A percentile compares a stretch with the other conserved stretches of the same genome.
phyloP scores from a whole-genome alignment of 2,797 vertebrate species.

The Pteropus rufus region DNA sequence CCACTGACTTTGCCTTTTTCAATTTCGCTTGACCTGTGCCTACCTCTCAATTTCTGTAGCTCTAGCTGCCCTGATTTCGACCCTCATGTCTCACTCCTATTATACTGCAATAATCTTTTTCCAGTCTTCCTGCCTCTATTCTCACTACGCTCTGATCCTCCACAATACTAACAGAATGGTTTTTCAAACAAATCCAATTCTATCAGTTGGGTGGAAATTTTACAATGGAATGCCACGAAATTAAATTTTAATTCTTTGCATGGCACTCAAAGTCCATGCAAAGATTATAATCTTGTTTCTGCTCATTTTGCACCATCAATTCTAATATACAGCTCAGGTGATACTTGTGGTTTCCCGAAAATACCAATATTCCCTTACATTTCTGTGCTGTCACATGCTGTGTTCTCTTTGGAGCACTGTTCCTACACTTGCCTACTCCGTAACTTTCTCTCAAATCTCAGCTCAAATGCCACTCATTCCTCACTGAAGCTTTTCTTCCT shows the following conservation, averaged over 20 bases:
- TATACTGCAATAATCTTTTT: neutral
- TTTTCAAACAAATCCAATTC: neutral
- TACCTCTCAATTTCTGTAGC: neutral
- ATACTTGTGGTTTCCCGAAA: neutral
- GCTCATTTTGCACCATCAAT: neutral
- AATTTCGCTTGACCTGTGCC: neutral
- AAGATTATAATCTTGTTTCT: neutral
- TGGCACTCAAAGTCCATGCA: neutral
- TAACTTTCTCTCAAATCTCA: neutral
- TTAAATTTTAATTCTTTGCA: neutral
- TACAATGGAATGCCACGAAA: neutral
- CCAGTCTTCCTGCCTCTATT: neutral
- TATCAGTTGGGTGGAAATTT: neutral
- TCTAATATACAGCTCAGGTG: neutral
- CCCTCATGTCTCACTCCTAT: fast-evolving
- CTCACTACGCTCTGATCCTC: neutral
- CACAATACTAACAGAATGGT: too few species aligned
- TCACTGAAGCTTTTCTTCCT: neutral
- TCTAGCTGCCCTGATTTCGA: neutral
- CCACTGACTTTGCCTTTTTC: neutral
- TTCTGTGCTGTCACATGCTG: neutral
- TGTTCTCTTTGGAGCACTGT: neutral
- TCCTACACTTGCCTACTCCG: neutral
- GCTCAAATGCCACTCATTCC: neutral
- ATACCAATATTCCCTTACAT: neutral